phyloP scores from a whole-genome alignment of 1,140 invertebrate species.

The Drosophila pachea region DNA sequence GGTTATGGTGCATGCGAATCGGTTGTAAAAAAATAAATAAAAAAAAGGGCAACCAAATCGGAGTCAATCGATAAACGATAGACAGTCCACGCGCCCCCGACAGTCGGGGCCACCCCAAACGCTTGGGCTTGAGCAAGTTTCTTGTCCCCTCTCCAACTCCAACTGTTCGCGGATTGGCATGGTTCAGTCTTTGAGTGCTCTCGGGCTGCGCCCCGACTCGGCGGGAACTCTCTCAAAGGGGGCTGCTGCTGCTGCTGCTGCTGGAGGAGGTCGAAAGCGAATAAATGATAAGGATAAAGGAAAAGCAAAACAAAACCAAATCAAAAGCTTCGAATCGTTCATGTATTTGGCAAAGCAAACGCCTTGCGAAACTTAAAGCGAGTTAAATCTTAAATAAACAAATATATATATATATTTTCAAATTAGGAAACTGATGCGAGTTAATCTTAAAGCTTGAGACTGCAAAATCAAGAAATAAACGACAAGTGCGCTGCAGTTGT shows the following conservation, averaged over 20 bases:
- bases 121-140: slow-evolving; percentile 57
- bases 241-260: background rate
- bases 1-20: slow-evolving; percentile 37
- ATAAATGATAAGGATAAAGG: slow-evolving; percentile 6
- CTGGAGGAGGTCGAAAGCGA: background rate
- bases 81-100: slow-evolving; percentile 12
- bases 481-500: slow-evolving; percentile 40
- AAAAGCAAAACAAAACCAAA: slow-evolving; percentile 15
- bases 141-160: no score
- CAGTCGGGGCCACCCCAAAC: slow-evolving; percentile 13
- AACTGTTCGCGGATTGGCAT: slow-evolving; percentile 15
- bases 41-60: background rate
- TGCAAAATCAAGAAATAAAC: slow-evolving; percentile 22
- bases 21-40: slow-evolving; percentile 1
- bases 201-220: background rate
- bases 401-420: background rate
- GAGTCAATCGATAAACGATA: background rate
- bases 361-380: slow-evolving; percentile 22
- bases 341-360: slow-evolving; percentile 35
- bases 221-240: no score
- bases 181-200: slow-evolving; percentile 48
- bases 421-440: slow-evolving; percentile 15
- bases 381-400: slow-evolving; percentile 30
- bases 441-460: slow-evolving; percentile 37
- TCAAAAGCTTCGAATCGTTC: slow-evolving; percentile 18